Base-by-base conservation (phyloP, 2,888 invertebrate species). In the Ophion costatus region DNA sequence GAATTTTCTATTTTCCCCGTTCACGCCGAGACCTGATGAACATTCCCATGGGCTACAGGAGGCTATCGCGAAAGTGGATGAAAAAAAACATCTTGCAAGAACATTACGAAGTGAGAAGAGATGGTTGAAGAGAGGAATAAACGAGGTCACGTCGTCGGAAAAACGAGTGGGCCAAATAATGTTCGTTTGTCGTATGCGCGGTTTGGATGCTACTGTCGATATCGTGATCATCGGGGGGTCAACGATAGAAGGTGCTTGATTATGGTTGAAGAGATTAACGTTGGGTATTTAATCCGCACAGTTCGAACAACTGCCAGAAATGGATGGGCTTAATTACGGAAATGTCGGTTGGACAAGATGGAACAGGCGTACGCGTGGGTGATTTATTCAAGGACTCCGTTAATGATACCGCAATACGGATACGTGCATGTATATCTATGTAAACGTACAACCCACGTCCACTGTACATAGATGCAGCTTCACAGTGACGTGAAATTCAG, bases 261-360 rank as follows among this genome's bases (percentile, higher is more conserved):
- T 42, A 80, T 74, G 67, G 42, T 59, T 20, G 51, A 63, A n/a
- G 67, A 22, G 59, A 57, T 66, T 74, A 63, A 73, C 80, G 73
- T 20, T 45, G 57, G 42, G 33, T 17, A 80, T 77, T 67, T 66
- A 64, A 67, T 45, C n/a, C 67, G 20, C 42, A 24, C 66, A 42
- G 63, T 59, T 56, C 38, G 45, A 66, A 64, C 59, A 24, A 73
- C 45, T 73, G 11, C 42, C 20, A 57, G 33, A 67, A 80, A 73
- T 38, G 57, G 67, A 80, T 67, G 73, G 42, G 42, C 42, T 74
- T 80, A 67, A 80, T 80, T 74, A 74, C 38, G 67, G 67, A 67
- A 74, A 74, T 59, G 74, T 80, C 74, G 73, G 42, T 67, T 38
- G n/a, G 14, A 57, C 45, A 63, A 74, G 24, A 80, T 73, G 66